A percentile compares a stretch with the other conserved stretches of the same genome.
Conservation (phyloP, 1,140 invertebrate species). For the Psilanteris sp. region DNA sequence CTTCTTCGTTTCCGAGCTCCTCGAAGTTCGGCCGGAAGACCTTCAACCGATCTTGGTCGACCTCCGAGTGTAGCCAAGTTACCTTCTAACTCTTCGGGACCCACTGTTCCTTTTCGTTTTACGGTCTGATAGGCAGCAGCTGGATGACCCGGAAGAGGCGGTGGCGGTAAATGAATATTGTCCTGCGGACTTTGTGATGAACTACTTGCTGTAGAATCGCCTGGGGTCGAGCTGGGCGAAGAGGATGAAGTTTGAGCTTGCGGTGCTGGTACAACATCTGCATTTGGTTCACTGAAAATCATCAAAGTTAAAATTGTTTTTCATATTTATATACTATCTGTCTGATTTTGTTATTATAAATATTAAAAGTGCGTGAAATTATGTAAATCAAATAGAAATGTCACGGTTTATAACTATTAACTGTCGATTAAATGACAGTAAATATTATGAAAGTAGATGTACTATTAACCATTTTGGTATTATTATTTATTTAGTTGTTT, state of each 20-base stretch:
- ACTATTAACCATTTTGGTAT: too few species aligned
- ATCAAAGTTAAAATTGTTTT: too few species aligned
- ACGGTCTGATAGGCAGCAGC: constrained; percentile 88
- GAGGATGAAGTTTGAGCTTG: constrained; percentile 85
- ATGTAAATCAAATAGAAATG: too few species aligned
- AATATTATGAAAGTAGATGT: too few species aligned
- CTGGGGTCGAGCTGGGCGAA: constrained; percentile 84
- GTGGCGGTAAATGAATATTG: constrained; percentile 87
- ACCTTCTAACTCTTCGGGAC: constrained; percentile 85
- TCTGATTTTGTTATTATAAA: too few species aligned
- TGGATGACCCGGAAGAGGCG: constrained; percentile 87
- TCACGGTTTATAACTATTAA: too few species aligned
- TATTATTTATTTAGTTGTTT: too few species aligned
- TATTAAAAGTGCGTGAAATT: too few species aligned
- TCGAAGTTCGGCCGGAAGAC: constrained; percentile 85
- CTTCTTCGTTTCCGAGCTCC: constrained; percentile 84
- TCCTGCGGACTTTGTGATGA: constrained; percentile 85
- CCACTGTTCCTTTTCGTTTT: constrained; percentile 87
- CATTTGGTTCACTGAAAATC: constrained; percentile 85
- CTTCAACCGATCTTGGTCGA: constrained; percentile 89
- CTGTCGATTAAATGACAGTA: too few species aligned
- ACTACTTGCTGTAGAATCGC: constrained; percentile 81
- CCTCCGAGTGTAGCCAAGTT: constrained; percentile 90
- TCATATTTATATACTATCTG: too few species aligned
- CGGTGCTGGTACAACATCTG: constrained; percentile 88